Percentiles rank a stretch among this genome's conserved stretches.
These are phyloP conservation scores for Nasonovia ribisnigri DNA, from an alignment of 2,888 invertebrate species.

Conservation along the genomic window DNA sequence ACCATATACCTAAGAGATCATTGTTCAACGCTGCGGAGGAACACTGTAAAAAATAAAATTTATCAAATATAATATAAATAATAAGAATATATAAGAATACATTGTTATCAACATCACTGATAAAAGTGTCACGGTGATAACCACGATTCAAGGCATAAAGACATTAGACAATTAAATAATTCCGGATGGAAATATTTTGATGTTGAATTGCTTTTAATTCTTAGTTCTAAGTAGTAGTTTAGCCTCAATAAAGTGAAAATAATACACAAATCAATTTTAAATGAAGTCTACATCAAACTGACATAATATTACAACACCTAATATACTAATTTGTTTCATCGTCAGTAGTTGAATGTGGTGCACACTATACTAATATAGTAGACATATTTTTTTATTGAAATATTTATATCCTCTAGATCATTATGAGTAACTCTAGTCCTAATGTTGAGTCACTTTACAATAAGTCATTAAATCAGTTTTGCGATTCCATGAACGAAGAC, in stretches of 20 bases:
- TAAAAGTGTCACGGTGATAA: constrained; percentile 4
- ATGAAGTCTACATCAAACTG: background rate
- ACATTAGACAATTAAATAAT: constrained; percentile 1
- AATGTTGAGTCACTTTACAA: constrained; percentile 22
- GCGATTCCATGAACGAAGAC: constrained; percentile 12
- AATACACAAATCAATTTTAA: background rate
- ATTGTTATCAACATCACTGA: background rate
- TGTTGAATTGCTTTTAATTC: background rate
- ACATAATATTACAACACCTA: background rate
- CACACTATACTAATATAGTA: background rate
- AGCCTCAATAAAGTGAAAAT: background rate
- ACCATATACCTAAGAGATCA: background rate
- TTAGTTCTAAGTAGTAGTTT: background rate
- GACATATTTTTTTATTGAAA: background rate
- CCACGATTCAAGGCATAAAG: background rate
- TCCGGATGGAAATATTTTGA: background rate
- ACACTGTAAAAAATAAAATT: background rate
- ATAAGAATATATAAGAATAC: background rate
- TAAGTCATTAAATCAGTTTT: constrained; percentile 2
- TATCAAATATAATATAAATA: background rate
- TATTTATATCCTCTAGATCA: background rate
- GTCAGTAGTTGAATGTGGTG: background rate
- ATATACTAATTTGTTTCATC: background rate
- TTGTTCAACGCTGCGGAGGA: background rate
- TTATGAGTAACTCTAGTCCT: background rate